Percentiles rank a stretch among this genome's conserved stretches.
Evolutionary conservation across 1,140 invertebrate genomes (phyloP).

Genomic region (Belonocnema kinseyi): DNA sequence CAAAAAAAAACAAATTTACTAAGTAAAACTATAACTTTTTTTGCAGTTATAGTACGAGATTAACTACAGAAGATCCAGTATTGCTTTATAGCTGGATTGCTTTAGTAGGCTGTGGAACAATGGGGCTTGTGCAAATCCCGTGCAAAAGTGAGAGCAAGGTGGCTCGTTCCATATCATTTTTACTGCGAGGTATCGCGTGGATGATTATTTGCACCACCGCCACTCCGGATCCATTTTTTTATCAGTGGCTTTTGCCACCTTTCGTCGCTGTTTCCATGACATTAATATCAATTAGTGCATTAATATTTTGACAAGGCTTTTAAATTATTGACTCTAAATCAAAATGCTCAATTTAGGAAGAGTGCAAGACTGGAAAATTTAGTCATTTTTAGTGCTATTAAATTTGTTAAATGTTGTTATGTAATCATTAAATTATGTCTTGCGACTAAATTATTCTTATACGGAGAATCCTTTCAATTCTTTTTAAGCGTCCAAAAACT

Average conservation of each 20-base stretch:
- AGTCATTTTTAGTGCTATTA: slow-evolving; percentile 1
- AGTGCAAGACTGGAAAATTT: slow-evolving; percentile 5
- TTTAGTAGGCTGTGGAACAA: slow-evolving; percentile 64
- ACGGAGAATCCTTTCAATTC: not conserved
- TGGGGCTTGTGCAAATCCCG: slow-evolving; percentile 66
- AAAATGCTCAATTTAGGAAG: slow-evolving; percentile 12
- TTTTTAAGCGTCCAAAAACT: no score
- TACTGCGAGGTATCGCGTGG: slow-evolving; percentile 63
- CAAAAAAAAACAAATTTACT: no score
- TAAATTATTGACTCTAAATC: slow-evolving; percentile 18
- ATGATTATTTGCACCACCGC: slow-evolving; percentile 58
- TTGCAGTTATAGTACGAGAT: slow-evolving; percentile 66
- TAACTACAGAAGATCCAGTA: slow-evolving; percentile 68
- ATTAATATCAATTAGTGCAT: slow-evolving; percentile 58
- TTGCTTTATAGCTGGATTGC: slow-evolving; percentile 65
- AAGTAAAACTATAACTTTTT: no score
- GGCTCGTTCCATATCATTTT: slow-evolving; percentile 55
- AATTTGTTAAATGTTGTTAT: not conserved
- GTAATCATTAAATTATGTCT: slow-evolving; percentile 29
- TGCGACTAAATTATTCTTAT: slow-evolving; percentile 27
- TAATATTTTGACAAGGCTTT: slow-evolving; percentile 45
- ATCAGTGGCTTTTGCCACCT: slow-evolving; percentile 71
- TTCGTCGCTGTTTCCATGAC: slow-evolving; percentile 51
- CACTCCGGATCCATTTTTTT: slow-evolving; percentile 54
- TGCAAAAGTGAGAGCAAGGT: slow-evolving; percentile 44